Conservation (phyloP, 1,140 invertebrate genomes). For the Orussus abietinus region DNA sequence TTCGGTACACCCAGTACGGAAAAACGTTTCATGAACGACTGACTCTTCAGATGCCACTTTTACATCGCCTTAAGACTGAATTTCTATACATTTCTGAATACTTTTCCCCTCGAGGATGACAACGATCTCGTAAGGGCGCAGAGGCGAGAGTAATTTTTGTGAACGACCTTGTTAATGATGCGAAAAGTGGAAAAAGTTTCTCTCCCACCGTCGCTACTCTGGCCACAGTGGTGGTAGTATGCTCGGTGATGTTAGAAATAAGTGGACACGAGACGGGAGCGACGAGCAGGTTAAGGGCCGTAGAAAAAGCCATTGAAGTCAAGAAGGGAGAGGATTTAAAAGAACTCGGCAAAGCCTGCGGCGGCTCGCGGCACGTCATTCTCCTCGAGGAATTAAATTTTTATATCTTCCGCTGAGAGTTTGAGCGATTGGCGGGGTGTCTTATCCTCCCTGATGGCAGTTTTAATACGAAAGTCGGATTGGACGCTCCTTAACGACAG, state of each 20-base stretch:
- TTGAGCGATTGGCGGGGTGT: slow-evolving; percentile 42
- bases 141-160: slow-evolving; percentile 19
- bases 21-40: no score
- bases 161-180: slow-evolving; percentile 25
- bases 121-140: no score
- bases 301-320: no score
- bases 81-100: no score
- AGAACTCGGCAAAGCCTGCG: slow-evolving; percentile 34
- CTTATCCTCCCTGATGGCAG: slow-evolving; percentile 20
- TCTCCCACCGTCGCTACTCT: no score
- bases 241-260: no score
- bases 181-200: slow-evolving; percentile 27
- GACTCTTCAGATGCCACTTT: no score
- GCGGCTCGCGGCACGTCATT: slow-evolving; percentile 42
- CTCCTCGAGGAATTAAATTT: slow-evolving; percentile 52
- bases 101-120: no score
- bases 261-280: no score
- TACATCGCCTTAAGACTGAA: no score
- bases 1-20: no score
- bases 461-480: slow-evolving; percentile 29
- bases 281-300: slow-evolving; percentile 12
- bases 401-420: slow-evolving; percentile 53
- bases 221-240: no score
- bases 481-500: slow-evolving; percentile 8
- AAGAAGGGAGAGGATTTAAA: slow-evolving; percentile 24